These are phyloP conservation scores for Vanessa cardui DNA, from an alignment of 2,888 invertebrate genomes.

Conservation along the genomic window DNA sequence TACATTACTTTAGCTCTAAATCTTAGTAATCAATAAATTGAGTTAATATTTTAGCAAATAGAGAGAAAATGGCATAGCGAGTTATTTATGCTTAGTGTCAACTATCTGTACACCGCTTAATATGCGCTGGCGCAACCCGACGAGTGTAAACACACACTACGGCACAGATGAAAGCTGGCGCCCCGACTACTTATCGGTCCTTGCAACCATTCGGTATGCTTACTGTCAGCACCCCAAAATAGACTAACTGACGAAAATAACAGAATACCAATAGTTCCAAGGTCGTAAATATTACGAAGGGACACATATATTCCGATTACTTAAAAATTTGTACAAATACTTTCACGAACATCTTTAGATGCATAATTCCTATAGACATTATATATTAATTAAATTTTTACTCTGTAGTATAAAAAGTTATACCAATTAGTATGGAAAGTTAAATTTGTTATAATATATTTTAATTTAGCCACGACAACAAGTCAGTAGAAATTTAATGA, in stretches of 20 bases:
- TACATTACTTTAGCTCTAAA: no score
- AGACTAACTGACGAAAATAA: slow-evolving; percentile 50
- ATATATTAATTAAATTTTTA: not conserved
- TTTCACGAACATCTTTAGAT: no score
- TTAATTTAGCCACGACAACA: slow-evolving; percentile 29
- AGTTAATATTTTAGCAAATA: no score
- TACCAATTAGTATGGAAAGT: not conserved
- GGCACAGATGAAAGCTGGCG: slow-evolving; percentile 73
- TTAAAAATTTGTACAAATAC: no score
- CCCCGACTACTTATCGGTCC: slow-evolving; percentile 73
- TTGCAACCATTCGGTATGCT: slow-evolving; percentile 68
- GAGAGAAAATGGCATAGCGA: no score
- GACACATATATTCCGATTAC: not conserved
- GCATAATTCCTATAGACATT: no score
- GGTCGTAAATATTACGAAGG: slow-evolving; percentile 20
- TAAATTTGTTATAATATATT: slow-evolving; percentile 12
- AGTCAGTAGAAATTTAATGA: slow-evolving; percentile 51
- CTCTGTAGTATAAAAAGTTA: not conserved
- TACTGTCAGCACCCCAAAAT: slow-evolving; percentile 77
- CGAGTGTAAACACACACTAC: slow-evolving; percentile 67
- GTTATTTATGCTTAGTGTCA: not conserved
- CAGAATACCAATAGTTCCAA: slow-evolving; percentile 31
- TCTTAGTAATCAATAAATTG: no score
- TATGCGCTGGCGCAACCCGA: slow-evolving; percentile 55
- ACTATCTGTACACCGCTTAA: slow-evolving; percentile 33